Evolutionary conservation across 2,113 vertebrate genomes (phyloP), one percentile per base, ranked within the genome.

Genomic region (Motacilla alba): DNA sequence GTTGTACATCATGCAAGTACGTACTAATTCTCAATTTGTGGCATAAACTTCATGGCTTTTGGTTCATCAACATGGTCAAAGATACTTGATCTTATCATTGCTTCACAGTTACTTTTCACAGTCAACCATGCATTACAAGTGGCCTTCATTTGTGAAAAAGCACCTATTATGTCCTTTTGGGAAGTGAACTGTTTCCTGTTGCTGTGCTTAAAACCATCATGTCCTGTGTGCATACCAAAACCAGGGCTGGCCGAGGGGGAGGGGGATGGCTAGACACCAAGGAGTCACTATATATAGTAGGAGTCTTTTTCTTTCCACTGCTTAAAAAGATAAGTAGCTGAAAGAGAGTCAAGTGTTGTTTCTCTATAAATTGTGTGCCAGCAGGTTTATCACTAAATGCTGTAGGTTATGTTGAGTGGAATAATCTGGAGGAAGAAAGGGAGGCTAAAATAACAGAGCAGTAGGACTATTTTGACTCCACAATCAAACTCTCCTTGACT

Each of bases 371-470:
- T 96, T 88, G 92, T 97, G 92, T 70, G 96, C 96, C 97, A 97
- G 96, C 80, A 90, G 94, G 97, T 98, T 98, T 98, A 98, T 98
- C 97, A 43, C 96, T 93, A 63, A 93, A 87, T 1, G 50, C 91
- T 83, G 74, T 92, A 97, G 98, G 97, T 98, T 97, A 97, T 91
- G 96, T 94, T 87, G 97, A 96, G 94, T 81, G 64, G 95, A 95
- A 96, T 90, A 97, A 97, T 97, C 95, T 82, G 87, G 95, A 98
- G 97, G 98, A 98, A 98, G 98, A 97, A 93, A 84, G 96, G 98
- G 98, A 98, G 98, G 97, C 96, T 98, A 98, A 97, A 98, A 98
- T 97, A 98, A 98, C 97, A 98, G 79, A 59, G 87, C 4, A 20
- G 97, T 95, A 96, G 96, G 93, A 84, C 94, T 97, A 81, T 95